Conservation (phyloP, 2,797 vertebrate species). For the Salmo trutta region DNA sequence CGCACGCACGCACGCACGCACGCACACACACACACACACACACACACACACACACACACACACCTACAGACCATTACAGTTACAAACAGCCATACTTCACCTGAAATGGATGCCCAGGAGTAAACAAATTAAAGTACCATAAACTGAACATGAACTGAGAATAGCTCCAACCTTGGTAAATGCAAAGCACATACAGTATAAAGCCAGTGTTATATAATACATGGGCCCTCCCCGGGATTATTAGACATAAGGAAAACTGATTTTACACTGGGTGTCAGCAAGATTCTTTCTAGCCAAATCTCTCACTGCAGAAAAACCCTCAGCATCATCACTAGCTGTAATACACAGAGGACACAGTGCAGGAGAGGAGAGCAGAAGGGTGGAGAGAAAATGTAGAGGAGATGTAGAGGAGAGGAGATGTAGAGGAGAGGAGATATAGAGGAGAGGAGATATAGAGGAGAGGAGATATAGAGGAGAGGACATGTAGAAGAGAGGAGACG, state of each 20-base stretch:
- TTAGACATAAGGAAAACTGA: constrained; percentile 49
- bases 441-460: neutral
- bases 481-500: constrained; percentile 8
- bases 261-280: constrained; percentile 50
- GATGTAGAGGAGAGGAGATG: constrained; percentile 11
- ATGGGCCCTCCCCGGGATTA: constrained; percentile 45
- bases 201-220: constrained; percentile 42
- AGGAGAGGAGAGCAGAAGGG: neutral
- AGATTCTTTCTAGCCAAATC: constrained; percentile 44
- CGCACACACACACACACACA: constrained; percentile 6
- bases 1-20: neutral
- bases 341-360: constrained; percentile 22
- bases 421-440: neutral
- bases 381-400: constrained; percentile 9
- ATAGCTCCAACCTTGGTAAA: constrained; percentile 46
- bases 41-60: constrained; percentile 1
- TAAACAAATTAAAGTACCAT: neutral
- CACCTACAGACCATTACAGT: constrained; percentile 28
- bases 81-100: constrained; percentile 8
- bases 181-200: constrained; percentile 50
- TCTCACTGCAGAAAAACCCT: constrained; percentile 43
- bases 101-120: neutral
- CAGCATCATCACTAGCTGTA: constrained; percentile 43
- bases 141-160: constrained; percentile 14
- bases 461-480: constrained; percentile 7